phyloP scores from a whole-genome alignment of 1,140 invertebrate genomes.

The Coboldia fuscipes region DNA sequence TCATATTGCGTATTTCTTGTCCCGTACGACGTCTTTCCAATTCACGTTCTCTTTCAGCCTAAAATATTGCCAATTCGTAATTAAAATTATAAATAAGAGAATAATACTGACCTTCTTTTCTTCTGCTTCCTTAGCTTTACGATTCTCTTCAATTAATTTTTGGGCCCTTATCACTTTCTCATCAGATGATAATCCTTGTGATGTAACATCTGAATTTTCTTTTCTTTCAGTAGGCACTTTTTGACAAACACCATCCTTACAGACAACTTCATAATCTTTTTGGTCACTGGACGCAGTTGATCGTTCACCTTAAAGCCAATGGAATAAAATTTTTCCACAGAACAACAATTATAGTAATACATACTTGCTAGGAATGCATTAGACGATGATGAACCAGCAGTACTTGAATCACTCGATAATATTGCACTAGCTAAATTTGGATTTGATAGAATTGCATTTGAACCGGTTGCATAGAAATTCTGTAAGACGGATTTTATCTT shows the following conservation, averaged over 20 bases:
- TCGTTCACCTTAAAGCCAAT: not conserved
- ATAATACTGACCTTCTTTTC: conserved; percentile 30
- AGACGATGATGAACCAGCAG: not conserved
- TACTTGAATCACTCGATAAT: conserved; percentile 5
- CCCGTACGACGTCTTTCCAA: conserved; percentile 45
- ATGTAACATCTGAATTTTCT: not conserved
- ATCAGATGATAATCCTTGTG: conserved; percentile 6
- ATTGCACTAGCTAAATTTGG: conserved; percentile 12
- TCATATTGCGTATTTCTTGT: conserved; percentile 43
- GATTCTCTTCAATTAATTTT: conserved; percentile 34
- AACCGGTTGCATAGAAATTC: conserved; percentile 8
- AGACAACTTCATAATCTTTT: conserved; percentile 19
- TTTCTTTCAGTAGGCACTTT: conserved; percentile 2
- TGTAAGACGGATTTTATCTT: conserved; percentile 32
- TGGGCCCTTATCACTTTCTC: conserved; percentile 21
- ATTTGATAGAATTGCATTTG: conserved; percentile 5
- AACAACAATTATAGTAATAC: no score
- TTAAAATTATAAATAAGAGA: not conserved
- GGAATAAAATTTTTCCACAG: no score
- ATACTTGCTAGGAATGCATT: no score
- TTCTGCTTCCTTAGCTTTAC: conserved; percentile 31
- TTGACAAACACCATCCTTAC: conserved; percentile 23
- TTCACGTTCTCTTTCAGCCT: conserved; percentile 39
- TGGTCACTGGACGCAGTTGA: conserved; percentile 5
- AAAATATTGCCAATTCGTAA: conserved; percentile 2